Evolutionary conservation across 2,113 vertebrate genomes (phyloP), one percentile per base, ranked within the genome.

Genomic region (Triplophysa dalaica): DNA sequence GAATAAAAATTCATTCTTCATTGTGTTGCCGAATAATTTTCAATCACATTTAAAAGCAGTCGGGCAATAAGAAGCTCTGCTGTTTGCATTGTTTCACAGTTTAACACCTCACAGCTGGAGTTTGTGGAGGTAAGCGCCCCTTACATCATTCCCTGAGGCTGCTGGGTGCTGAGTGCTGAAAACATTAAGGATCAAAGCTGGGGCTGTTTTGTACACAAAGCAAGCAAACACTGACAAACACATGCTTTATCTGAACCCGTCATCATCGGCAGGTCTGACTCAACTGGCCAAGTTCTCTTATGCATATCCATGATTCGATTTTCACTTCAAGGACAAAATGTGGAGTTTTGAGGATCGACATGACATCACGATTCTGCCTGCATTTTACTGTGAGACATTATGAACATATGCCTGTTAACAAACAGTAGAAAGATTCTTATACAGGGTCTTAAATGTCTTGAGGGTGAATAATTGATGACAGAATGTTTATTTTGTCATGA

Each of bases 201-300:
- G 48, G 24, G 43, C 68, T 73, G 78, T 80, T 80, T 43, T 80
- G 69, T 33, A 80, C 22, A 66, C 79, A 75, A 24, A 63, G 78
- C 78, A 74, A 70, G 63, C 24, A 8, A 65, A 72, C 41, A 65
- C 48, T 54, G 61, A 74, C 69, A 73, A 72, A 80, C 69, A 70
- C 16, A 65, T 19, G 26, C 54, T 65, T 77, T 19, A 65, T 77
- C 19, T 52, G 62, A 77, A 65, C 62, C 74, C 8, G n/a, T 21
- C 54, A 19, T 58, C n/a, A 0, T 58, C n/a, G 1, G 7, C 45
- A 29, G n/a, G 22, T 33, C 19, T 52, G 21, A 76, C 61, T 77
- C 1, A 77, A 45, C 60, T 12, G 29, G 60, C 62, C 60, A 65
- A 1, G 21, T 12, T 50, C 12, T 52, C 24, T 4, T 4, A 29